Evolutionary conservation across 2,113 vertebrate genomes (phyloP), one percentile per base, ranked within the genome.

Genomic region (Brevimyrus niger): DNA sequence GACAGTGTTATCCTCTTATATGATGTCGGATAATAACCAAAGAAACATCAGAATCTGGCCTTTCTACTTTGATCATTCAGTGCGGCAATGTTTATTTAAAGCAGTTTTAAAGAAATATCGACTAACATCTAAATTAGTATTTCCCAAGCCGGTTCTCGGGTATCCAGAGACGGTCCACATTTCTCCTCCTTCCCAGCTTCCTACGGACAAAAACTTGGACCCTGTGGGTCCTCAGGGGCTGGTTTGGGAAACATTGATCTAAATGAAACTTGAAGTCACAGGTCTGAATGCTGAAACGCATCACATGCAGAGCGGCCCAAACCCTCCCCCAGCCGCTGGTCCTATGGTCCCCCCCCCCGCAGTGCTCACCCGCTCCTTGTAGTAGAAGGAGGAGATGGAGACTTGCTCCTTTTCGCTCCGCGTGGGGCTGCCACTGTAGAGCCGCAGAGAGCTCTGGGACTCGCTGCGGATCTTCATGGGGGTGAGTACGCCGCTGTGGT

Each of bases 321-420:
- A 84, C 44, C 19, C 3, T 48, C 21, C 23, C 44, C 46, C 48
- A 11, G 46, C n/a, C 5, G 31, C 11, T 38, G 19, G 35, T 38
- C 8, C 21, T 61, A n/a, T n/a, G 31, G n/a, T n/a, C 69, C 31
- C 69, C 10, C 27, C 1, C 23, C 80, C 17, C 8, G 23, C 38
- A 84, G 21, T 3, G 87, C 96, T 96, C 95, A 99, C 98, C 96
- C 98, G 96, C 82, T 99, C 98, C 94, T 99, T 99, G 91, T 99
- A 99, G 95, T 99, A 99, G 95, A 99, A 99, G 92, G 98, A 98
- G 31, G 98, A 99, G 90, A 99, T 97, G 93, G 98, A 99, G 90
- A 99, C 98, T 58, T 97, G 97, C 90, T 99, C 98, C 93, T 99
- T 99, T 93, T 99, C 98, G 0, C 96, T 96, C 88, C 98, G 98